These are phyloP conservation scores for Dolichotis patagonum DNA, from an alignment of 2,113 vertebrate species.

Conservation along the genomic window DNA sequence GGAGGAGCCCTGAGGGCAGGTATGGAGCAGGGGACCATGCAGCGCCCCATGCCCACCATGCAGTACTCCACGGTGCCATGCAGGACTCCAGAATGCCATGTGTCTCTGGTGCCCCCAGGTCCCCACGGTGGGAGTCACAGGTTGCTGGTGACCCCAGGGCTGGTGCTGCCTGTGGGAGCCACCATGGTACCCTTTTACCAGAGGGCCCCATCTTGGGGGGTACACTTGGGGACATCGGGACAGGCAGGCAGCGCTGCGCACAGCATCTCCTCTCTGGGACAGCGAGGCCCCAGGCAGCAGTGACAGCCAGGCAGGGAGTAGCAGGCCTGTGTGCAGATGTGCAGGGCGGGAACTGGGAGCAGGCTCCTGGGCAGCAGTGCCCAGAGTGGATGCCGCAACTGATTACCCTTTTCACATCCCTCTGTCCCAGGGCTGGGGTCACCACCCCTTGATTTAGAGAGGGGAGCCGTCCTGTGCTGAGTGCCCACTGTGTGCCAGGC, in stretches of 20 bases:
- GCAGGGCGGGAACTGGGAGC: neutral
- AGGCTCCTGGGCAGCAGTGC: neutral
- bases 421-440: too few species aligned
- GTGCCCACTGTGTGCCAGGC: neutral
- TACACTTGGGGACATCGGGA: neutral
- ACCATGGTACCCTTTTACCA: neutral
- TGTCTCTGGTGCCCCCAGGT: rapidly evolving
- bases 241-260: too few species aligned
- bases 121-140: neutral
- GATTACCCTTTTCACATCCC: too few species aligned
- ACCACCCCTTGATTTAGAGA: too few species aligned
- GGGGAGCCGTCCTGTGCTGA: too few species aligned
- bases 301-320: too few species aligned
- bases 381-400: too few species aligned
- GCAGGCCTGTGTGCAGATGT: neutral
- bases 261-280: too few species aligned
- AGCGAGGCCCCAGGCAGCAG: too few species aligned
- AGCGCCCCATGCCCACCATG: neutral
- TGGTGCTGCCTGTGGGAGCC: neutral
- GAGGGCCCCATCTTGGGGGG: neutral
- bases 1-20: neutral
- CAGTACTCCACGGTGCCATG: neutral
- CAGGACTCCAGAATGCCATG: too few species aligned
- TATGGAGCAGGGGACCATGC: neutral
- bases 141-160: neutral